Base-by-base conservation (phyloP, 1,140 invertebrate genomes). In the Drosophila kohkoa region DNA sequence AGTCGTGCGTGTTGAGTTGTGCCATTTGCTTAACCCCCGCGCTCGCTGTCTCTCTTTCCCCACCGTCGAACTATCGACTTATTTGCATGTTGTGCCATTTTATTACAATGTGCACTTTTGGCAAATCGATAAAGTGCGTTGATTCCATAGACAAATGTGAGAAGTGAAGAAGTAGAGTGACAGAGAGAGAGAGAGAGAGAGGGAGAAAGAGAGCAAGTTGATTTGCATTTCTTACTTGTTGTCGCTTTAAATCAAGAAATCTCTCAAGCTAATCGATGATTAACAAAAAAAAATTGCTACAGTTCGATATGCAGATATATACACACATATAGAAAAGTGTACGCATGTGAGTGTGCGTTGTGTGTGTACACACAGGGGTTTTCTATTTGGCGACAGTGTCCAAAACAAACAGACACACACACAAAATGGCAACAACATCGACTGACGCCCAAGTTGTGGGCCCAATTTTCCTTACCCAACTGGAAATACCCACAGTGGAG, bases 41-140 rank as follows among this genome's bases (percentile, higher is more conserved):
- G 1, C 28, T 52, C 49, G 4, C 49, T 52, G 10, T 25, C 7
- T 0, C 10, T 49, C 1, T 25, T 15, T 8, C 10, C 20, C n/a
- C 51, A 55, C 70, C 66, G 77, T 82, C 3, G 20, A 25, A 25
- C 82, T 69, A 69, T 67, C 60, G 62, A 78, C 74, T 78, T 48
- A 85, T 85, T 85, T 86, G 77, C 82, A 83, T 83, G 81, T 83
- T 82, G 82, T 85, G 68, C 71, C 77, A 85, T 83, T 83, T 75
- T 55, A 58, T 63, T 62, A 57, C 45, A 49, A 41, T 71, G 45
- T 71, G 67, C 60, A 65, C 65, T 49, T 79, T 51, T 28, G 63
- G 63, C 71, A 74, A 68, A 77, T 74, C 70, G 71, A 77, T 74
- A 74, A 73, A 77, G 52, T 75, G 73, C 73, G 73, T 51, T 38